phyloP scores from a whole-genome alignment of 2,888 invertebrate genomes.

The Pristionchus japonicus region DNA sequence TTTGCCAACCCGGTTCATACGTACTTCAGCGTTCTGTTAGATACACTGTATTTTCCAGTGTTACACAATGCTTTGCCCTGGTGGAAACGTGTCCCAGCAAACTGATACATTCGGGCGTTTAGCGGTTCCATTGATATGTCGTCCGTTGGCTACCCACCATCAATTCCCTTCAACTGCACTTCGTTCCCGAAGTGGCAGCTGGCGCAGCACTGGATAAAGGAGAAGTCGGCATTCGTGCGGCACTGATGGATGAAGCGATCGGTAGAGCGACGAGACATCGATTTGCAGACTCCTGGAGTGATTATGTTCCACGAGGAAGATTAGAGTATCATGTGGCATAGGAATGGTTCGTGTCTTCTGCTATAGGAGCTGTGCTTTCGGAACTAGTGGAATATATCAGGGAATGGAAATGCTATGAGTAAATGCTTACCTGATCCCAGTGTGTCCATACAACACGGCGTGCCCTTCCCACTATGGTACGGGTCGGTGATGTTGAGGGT shows the following conservation, averaged over 20 bases:
- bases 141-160: conserved; percentile 32
- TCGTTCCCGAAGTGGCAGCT: conserved; percentile 67
- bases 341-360: not conserved
- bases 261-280: conserved; percentile 51
- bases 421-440: conserved; percentile 56
- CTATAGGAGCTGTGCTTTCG: no score
- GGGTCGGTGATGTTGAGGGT: conserved; percentile 38
- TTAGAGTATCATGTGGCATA: not conserved
- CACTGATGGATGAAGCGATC: conserved; percentile 64
- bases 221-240: conserved; percentile 62
- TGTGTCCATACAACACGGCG: conserved; percentile 68
- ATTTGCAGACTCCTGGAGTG: conserved; percentile 30
- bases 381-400: no score
- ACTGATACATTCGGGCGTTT: not conserved
- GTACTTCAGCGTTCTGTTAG: not conserved
- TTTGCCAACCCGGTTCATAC: not conserved
- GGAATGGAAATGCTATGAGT: not conserved
- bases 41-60: not conserved
- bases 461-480: conserved; percentile 49
- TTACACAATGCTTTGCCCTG: not conserved
- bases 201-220: conserved; percentile 69
- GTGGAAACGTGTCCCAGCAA: not conserved
- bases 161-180: conserved; percentile 36
- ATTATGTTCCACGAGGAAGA: not conserved
- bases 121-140: no score